A percentile compares a stretch with the other conserved stretches of the same genome.
Conservation (phyloP, 2,888 invertebrate species). For the Acronicta psi region DNA sequence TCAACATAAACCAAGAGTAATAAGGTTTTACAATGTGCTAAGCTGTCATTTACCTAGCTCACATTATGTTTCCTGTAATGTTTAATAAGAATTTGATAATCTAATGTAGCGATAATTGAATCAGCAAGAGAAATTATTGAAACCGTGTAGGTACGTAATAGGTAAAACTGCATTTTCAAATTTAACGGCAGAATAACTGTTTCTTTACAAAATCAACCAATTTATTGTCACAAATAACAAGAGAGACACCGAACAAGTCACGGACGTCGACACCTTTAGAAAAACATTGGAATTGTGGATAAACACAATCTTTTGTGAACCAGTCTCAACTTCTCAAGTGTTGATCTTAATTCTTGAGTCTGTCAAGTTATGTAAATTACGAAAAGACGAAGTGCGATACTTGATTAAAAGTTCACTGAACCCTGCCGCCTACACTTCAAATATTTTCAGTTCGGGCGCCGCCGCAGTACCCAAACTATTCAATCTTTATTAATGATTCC, state of each 20-base stretch:
- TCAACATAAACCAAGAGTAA: too few relatives aligned
- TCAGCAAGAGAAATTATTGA: too few relatives aligned
- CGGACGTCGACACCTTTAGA: constrained; percentile 69
- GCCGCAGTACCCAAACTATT: constrained; percentile 53
- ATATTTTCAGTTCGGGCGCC: constrained; percentile 66
- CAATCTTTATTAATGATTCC: constrained; percentile 64
- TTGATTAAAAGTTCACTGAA: constrained; percentile 83
- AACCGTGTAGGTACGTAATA: too few relatives aligned
- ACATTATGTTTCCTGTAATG: too few relatives aligned
- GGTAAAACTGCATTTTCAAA: too few relatives aligned
- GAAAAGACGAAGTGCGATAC: constrained; percentile 80
- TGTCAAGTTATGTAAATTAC: constrained; percentile 87
- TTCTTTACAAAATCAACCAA: too few relatives aligned
- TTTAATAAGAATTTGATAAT: too few relatives aligned
- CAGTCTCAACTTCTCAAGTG: constrained; percentile 80
- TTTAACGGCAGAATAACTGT: too few relatives aligned
- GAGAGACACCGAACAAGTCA: constrained; percentile 23
- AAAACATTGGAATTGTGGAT: constrained; percentile 62
- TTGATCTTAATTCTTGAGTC: constrained; percentile 79
- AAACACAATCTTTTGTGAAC: constrained; percentile 76
- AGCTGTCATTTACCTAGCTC: too few relatives aligned
- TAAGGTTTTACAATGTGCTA: too few relatives aligned
- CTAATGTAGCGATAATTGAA: too few relatives aligned
- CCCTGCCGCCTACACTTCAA: constrained; percentile 72
- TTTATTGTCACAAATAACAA: background rate